phyloP scores from a whole-genome alignment of 92 coral and sea anemone species.

The Paragorgia papillata region DNA sequence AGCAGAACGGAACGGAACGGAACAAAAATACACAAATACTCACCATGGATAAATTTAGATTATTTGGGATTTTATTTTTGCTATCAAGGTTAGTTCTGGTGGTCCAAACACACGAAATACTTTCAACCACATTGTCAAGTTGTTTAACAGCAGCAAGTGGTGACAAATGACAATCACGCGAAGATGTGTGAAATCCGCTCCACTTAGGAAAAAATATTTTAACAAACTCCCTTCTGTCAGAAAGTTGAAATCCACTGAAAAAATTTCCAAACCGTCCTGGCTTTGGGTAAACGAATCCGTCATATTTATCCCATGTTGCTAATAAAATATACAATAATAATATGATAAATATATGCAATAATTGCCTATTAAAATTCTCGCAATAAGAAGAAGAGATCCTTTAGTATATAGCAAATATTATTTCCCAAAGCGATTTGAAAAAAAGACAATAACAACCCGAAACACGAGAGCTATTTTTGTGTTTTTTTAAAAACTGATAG shows the following conservation, averaged over 20 bases:
- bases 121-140: not conserved
- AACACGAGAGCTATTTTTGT: no score
- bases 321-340: no score
- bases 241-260: not conserved
- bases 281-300: constrained; percentile 5
- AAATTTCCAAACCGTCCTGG: not conserved
- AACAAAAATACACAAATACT: not conserved
- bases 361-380: no score
- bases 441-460: no score
- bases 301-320: constrained; percentile 7
- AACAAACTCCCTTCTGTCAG: not conserved
- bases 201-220: constrained; percentile 57
- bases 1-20: no score
- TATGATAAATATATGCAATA: no score
- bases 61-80: not conserved
- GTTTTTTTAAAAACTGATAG: no score
- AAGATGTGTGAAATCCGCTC: constrained; percentile 53
- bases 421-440: no score
- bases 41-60: constrained; percentile 49
- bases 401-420: no score
- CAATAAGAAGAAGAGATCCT: no score
- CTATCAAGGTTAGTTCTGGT: not conserved
- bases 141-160: constrained; percentile 47
- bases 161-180: constrained; percentile 32
- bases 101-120: constrained; percentile 23